Conservation (phyloP, 2,113 vertebrate genomes). For the Synodontis membranacea region DNA sequence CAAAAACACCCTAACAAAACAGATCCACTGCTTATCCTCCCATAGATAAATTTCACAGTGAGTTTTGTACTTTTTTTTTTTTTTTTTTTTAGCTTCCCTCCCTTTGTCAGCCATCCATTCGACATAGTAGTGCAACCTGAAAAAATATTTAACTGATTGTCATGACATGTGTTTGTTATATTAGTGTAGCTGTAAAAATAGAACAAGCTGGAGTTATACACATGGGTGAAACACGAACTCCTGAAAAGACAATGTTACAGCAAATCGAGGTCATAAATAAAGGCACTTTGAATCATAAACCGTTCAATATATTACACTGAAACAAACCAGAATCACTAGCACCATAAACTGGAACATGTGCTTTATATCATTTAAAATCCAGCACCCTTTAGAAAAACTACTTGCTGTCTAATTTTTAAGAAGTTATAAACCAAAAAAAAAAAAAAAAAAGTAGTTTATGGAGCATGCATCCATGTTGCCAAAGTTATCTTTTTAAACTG, state of each 20-base stretch:
- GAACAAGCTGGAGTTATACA: constrained; percentile 36
- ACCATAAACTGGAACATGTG: not conserved
- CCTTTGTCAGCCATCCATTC: constrained; percentile 52
- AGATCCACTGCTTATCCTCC: constrained; percentile 63
- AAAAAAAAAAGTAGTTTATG: not conserved
- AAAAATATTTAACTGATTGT: constrained; percentile 60
- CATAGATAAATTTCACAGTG: constrained; percentile 63
- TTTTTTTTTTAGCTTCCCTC: constrained; percentile 51
- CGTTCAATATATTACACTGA: not conserved
- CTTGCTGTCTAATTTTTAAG: not conserved
- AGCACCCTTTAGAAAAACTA: not conserved
- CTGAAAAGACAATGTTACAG: not conserved
- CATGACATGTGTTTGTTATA: constrained; percentile 56
- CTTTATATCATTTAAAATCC: not conserved
- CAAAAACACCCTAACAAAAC: constrained; percentile 64
- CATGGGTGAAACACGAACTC: not conserved
- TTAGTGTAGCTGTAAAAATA: constrained; percentile 61
- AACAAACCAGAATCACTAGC: not conserved
- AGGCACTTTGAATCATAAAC: not conserved
- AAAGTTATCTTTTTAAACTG: not conserved
- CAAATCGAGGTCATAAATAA: not conserved
- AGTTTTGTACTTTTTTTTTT: constrained; percentile 54
- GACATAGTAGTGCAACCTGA: constrained; percentile 58
- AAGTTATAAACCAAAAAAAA: not conserved
- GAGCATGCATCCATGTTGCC: not conserved